phyloP scores from a whole-genome alignment of 2,113 vertebrate species.

The Dipodomys spectabilis region DNA sequence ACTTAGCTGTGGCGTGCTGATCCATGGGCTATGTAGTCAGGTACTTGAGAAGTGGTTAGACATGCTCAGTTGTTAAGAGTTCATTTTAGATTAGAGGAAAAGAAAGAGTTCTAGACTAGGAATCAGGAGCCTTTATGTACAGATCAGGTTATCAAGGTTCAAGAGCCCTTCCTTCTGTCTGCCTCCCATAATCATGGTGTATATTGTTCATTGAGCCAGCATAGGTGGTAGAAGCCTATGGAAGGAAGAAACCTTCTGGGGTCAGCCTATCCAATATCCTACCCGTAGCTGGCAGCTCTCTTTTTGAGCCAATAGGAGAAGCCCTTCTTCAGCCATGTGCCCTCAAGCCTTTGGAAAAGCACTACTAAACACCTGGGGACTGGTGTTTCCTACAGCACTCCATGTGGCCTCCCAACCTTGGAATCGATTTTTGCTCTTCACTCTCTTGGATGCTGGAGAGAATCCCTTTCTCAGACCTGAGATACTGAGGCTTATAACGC shows the following conservation, averaged over 20 bases:
- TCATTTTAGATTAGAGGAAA: conserved; percentile 6
- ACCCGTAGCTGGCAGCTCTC: neutral
- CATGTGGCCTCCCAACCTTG: conserved; percentile 92
- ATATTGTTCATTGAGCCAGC: neutral
- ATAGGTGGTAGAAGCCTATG: neutral
- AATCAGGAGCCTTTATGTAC: neutral
- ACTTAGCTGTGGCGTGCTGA: neutral
- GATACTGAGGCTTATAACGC: conserved; percentile 90
- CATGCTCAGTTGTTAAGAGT: conserved; percentile 17
- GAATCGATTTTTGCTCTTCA: conserved; percentile 92
- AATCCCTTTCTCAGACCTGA: conserved; percentile 90
- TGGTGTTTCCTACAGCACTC: conserved; percentile 84
- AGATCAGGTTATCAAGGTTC: neutral
- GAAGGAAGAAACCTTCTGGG: neutral
- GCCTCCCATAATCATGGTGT: neutral
- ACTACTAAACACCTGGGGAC: neutral
- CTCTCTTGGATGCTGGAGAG: conserved; percentile 87
- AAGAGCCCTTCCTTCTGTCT: neutral
- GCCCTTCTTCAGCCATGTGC: neutral
- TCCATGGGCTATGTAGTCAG: no score
- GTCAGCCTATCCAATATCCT: neutral
- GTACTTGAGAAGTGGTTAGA: neutral
- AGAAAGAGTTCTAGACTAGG: neutral
- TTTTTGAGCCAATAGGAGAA: neutral
- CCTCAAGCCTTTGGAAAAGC: neutral